Conservation (phyloP, 92 coral and sea anemone species). For the Zoanthus sociatus region DNA sequence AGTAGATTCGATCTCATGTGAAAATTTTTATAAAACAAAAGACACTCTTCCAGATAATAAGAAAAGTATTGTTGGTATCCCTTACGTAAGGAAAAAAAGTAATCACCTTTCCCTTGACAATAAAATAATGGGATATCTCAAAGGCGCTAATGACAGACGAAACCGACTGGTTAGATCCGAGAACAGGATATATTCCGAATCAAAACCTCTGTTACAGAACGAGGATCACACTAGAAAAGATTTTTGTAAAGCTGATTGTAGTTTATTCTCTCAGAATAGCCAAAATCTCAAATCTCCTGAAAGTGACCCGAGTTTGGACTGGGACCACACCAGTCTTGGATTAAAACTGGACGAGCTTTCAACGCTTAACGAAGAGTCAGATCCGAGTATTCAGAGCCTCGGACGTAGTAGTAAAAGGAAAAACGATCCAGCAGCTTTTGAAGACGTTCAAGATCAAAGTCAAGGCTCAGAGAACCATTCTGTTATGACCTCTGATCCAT, state of each 20-base stretch:
- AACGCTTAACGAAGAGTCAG: conserved; percentile 37
- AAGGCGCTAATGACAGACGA: conserved; percentile 26
- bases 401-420: background rate
- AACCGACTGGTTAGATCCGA: conserved; percentile 21
- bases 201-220: conserved; percentile 24
- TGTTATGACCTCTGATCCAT: background rate
- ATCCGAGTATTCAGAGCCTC: background rate
- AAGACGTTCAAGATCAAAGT: background rate
- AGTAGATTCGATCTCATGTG: conserved; percentile 46
- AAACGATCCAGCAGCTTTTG: background rate
- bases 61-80: conserved; percentile 15
- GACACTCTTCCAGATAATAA: background rate
- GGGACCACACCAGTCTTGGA: conserved; percentile 41
- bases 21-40: background rate
- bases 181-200: background rate
- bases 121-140: conserved; percentile 12
- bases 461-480: background rate
- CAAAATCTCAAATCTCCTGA: conserved; percentile 9
- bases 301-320: conserved; percentile 35
- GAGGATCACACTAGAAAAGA: background rate
- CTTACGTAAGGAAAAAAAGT: conserved; percentile 19
- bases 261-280: background rate
- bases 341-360: conserved; percentile 27
- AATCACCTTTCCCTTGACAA: conserved; percentile 14
- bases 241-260: background rate